Evolutionary conservation across 2,888 invertebrate species (phyloP), one percentile per base, ranked within the genome.

Genomic region (Ferdinandea cuprea): DNA sequence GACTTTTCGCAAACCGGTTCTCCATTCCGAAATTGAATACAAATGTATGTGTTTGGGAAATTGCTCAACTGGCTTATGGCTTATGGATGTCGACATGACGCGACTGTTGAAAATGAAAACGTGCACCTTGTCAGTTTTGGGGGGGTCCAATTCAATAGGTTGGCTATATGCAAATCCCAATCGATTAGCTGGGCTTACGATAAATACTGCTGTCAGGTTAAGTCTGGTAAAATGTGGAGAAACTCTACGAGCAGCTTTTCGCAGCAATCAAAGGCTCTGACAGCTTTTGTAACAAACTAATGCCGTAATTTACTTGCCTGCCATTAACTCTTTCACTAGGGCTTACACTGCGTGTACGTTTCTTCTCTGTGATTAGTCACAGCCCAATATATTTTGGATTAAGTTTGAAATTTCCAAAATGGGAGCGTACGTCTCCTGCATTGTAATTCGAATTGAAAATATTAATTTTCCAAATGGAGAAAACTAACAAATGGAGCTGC

Each of bases 1-100:
- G 54, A 59, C 71, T 81, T 72, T 61, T 28, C 59, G n/a, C n/a
- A 48, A 71, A 81, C 65, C 72, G 56, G 48, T 78, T 44, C n/a
- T n/a, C 59, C 52, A 58, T 73, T 52, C 40, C 46, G 44, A 83
- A 78, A 83, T 83, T 83, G 83, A 83, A 77, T 81, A 72, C 5
- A n/a, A n/a, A n/a, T n/a, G n/a, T n/a, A n/a, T n/a, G n/a, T 25
- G 2, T 66, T 77, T 59, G 56, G 69, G 32, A 68, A 73, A 65
- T 50, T 65, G 48, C 52, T 66, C 65, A 66, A 78, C 65, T 68
- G 59, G 40, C 66, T 42, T 11, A 61, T 30, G 46, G 80, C 74
- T 80, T 80, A 80, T 50, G 19, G 68, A 56, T 13, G 73, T 66
- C 44, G 9, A 44, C 19, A n/a, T n/a, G 44, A 44, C 44, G 17